A percentile compares a stretch with the other conserved stretches of the same genome.
These are phyloP conservation scores for Phataginus tetradactyla DNA, from an alignment of 2,797 vertebrate species.

Conservation along the genomic window DNA sequence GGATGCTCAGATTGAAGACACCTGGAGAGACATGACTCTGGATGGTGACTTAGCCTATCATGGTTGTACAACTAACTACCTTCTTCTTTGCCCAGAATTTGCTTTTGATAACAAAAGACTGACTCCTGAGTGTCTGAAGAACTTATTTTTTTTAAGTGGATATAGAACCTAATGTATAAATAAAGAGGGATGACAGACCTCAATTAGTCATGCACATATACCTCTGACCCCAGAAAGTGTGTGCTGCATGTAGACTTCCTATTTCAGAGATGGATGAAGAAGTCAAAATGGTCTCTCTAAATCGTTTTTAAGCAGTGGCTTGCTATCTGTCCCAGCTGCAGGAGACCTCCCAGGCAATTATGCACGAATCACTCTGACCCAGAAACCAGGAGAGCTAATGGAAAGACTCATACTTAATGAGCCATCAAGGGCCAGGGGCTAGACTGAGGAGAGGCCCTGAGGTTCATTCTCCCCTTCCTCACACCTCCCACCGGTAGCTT, in stretches of 20 bases:
- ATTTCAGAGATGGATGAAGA: constrained; percentile 4
- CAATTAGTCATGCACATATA: neutral
- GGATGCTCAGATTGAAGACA: neutral
- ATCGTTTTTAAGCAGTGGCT: constrained; percentile 6
- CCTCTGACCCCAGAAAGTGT: neutral
- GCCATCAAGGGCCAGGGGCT: neutral
- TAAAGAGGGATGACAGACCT: neutral
- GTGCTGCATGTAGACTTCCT: neutral
- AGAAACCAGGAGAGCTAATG: neutral
- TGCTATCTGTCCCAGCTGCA: neutral
- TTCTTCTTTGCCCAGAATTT: neutral
- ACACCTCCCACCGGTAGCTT: neutral
- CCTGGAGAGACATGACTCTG: neutral
- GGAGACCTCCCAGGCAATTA: neutral
- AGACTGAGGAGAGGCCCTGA: neutral
- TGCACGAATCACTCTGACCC: constrained; percentile 17
- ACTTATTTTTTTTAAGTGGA: neutral
- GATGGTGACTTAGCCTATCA: neutral
- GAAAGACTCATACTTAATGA: constrained; percentile 48
- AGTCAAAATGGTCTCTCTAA: neutral
- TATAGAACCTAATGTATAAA: neutral
- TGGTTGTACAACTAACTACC: neutral
- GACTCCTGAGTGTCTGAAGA: neutral
- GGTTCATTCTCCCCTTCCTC: neutral
- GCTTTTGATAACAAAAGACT: neutral